Percentiles rank a stretch among this genome's conserved stretches.
These are phyloP conservation scores for Spinibarbus caldwelli DNA, from an alignment of 2,797 vertebrate genomes.

Conservation along the genomic window DNA sequence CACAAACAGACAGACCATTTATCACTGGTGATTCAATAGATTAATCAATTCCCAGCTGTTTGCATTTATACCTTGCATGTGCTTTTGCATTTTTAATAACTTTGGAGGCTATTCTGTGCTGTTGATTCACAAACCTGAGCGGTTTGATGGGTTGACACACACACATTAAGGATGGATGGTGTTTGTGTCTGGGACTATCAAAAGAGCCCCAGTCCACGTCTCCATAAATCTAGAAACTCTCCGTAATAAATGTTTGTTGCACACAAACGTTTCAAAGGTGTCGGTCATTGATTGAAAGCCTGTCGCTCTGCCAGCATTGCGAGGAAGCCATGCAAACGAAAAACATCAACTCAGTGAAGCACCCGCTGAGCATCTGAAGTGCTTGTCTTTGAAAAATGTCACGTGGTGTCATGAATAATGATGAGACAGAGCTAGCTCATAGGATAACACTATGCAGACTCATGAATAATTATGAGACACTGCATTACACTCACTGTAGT, in stretches of 20 bases:
- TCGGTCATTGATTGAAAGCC: conserved; percentile 30
- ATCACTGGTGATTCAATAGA: no score
- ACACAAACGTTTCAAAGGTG: conserved; percentile 12
- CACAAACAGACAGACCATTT: no score
- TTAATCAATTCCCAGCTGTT: no score
- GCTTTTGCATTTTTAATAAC: conserved; percentile 23
- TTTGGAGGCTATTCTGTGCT: background rate
- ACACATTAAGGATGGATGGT: conserved; percentile 17
- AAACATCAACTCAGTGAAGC: conserved; percentile 15
- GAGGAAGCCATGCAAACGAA: conserved; percentile 10
- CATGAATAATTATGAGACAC: background rate
- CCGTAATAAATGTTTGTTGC: conserved; percentile 10
- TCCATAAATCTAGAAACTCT: conserved; percentile 32
- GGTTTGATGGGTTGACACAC: background rate
- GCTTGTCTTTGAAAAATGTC: background rate
- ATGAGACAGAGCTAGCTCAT: background rate
- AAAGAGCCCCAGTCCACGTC: background rate
- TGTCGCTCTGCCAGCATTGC: background rate
- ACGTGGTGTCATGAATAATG: conserved; percentile 9
- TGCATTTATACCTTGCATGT: no score
- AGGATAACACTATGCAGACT: background rate
- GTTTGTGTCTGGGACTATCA: conserved; percentile 32
- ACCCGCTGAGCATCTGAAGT: background rate
- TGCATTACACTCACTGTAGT: background rate
- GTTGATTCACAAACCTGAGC: background rate